phyloP scores from a whole-genome alignment of 2,113 vertebrate species.

The Megaptera novaeangliae region DNA sequence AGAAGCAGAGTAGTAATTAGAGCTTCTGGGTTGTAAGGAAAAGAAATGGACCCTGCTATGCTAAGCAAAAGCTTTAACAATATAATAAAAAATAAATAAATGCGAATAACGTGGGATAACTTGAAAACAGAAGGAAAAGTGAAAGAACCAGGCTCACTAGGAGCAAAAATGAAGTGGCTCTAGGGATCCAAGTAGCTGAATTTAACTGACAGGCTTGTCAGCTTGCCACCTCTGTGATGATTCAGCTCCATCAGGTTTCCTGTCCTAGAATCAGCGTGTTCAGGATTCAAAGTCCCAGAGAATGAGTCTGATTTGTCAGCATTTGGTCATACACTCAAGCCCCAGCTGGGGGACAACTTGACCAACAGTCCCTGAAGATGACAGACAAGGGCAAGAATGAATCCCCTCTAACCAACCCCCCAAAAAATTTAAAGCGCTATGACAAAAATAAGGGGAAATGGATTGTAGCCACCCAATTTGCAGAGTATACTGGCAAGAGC shows the following conservation, averaged over 20 bases:
- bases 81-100: not conserved
- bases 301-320: not conserved
- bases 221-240: fast-evolving
- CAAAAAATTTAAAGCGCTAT: not conserved
- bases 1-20: not conserved
- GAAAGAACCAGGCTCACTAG: not conserved
- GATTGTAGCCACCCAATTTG: not conserved
- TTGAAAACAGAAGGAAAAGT: not conserved
- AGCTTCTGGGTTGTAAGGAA: not conserved
- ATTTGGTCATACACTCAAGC: not conserved
- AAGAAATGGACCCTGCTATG: not conserved
- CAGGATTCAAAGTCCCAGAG: not conserved
- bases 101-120: not conserved
- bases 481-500: not conserved
- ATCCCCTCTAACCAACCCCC: not conserved
- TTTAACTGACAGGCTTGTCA: not conserved
- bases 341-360: not conserved
- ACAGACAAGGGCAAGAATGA: not conserved
- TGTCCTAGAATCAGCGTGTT: not conserved
- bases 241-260: not conserved
- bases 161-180: not conserved
- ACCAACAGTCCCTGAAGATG: not conserved
- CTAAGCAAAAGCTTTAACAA: not conserved
- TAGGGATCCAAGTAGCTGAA: not conserved
- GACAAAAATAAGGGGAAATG: slow-evolving; percentile 7